A percentile compares a stretch with the other conserved stretches of the same genome.
phyloP scores from a whole-genome alignment of 1,140 invertebrate genomes.

The Drosophila repleta region DNA sequence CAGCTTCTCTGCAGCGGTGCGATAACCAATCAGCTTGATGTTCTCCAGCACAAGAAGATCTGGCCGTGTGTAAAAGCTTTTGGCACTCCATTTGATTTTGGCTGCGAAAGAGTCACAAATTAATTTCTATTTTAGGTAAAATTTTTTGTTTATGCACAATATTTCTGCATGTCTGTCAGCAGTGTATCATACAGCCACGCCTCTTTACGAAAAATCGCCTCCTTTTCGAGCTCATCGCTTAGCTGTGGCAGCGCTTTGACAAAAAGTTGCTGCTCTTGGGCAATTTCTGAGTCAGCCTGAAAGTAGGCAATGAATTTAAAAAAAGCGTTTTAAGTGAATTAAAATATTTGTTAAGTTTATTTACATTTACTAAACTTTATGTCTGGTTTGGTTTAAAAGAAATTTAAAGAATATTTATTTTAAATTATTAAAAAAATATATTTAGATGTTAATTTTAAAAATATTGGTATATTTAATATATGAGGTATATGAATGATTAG shows the following conservation, averaged over 20 bases:
- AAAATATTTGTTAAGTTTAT: no score
- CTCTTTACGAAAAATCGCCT: conserved; percentile 67
- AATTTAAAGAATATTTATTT: no score
- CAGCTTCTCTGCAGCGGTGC: background rate
- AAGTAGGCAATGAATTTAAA: conserved; percentile 51
- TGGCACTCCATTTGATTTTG: conserved; percentile 55
- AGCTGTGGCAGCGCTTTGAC: conserved; percentile 62
- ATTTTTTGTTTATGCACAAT: conserved; percentile 42
- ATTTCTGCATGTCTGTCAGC: conserved; percentile 47
- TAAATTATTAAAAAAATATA: no score
- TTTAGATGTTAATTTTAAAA: no score
- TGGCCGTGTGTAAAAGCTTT: conserved; percentile 71
- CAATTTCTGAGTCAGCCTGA: conserved; percentile 27
- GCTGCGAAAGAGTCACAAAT: conserved; percentile 32
- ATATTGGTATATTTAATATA: no score
- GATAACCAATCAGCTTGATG: conserved; percentile 48
- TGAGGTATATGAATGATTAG: no score
- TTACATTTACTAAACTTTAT: no score
- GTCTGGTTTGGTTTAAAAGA: no score
- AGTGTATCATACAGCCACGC: conserved; percentile 59
- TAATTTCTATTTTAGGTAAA: background rate
- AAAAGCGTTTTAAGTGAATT: no score
- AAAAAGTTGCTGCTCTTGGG: conserved; percentile 43
- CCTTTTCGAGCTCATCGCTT: conserved; percentile 62
- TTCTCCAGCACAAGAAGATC: conserved; percentile 84